phyloP scores from a whole-genome alignment of 1,140 invertebrate species.

The Penaeus japonicus region DNA sequence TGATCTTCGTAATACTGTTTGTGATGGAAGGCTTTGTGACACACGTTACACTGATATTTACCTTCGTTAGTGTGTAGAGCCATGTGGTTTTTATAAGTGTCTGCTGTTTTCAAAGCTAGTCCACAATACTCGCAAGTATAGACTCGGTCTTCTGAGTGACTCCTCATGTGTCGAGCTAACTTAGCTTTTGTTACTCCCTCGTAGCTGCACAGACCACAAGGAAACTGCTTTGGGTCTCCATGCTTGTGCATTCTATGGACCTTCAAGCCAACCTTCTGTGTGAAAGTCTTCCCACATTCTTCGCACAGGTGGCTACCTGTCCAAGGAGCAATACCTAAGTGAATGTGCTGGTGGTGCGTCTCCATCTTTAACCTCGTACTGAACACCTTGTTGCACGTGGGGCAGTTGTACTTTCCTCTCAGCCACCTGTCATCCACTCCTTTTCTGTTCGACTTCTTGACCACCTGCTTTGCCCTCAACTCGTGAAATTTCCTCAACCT shows the following conservation, averaged over 20 bases:
- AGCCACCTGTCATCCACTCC: slow-evolving; percentile 36
- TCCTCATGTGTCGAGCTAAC: slow-evolving; percentile 20
- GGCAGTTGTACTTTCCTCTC: slow-evolving; percentile 25
- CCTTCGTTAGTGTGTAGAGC: slow-evolving; percentile 41
- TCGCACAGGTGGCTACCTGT: slow-evolving; percentile 31
- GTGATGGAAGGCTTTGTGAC: slow-evolving; percentile 37
- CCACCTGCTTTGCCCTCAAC: neutral
- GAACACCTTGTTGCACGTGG: slow-evolving; percentile 30
- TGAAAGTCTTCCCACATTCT: slow-evolving; percentile 46
- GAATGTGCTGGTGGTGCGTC: slow-evolving; percentile 34
- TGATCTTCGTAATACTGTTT: slow-evolving; percentile 50
- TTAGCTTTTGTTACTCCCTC: slow-evolving; percentile 30
- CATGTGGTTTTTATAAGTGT: slow-evolving; percentile 39
- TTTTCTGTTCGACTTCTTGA: neutral
- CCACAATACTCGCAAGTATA: slow-evolving; percentile 28
- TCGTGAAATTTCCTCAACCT: neutral
- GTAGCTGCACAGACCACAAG: slow-evolving; percentile 10
- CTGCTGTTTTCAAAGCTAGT: slow-evolving; percentile 8
- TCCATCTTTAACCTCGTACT: slow-evolving; percentile 39
- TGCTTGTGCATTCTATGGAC: slow-evolving; percentile 49
- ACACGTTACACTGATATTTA: slow-evolving; percentile 33
- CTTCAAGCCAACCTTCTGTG: slow-evolving; percentile 34
- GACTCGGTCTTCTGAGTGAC: slow-evolving; percentile 14
- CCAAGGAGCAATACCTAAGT: slow-evolving; percentile 41
- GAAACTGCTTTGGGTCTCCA: slow-evolving; percentile 39